Evolutionary conservation across 2,113 vertebrate species (phyloP).

Genomic region (Oriolus oriolus): DNA sequence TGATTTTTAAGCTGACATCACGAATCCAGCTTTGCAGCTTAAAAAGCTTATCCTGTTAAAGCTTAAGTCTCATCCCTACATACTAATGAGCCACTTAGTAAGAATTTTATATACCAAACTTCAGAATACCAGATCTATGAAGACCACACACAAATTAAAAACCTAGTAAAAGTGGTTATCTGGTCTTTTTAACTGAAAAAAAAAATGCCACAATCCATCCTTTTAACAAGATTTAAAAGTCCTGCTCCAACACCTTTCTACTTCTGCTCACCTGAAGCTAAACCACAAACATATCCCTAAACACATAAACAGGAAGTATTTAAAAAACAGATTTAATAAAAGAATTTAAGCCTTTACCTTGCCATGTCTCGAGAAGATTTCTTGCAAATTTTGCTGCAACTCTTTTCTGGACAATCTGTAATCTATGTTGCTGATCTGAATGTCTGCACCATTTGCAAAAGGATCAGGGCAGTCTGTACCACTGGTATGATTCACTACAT

Average conservation of each 20-base stretch:
- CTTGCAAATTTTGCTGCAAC: constrained; percentile 84
- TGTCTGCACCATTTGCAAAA: constrained; percentile 87
- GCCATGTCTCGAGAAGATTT: constrained; percentile 86
- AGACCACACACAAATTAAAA: not conserved
- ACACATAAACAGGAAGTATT: not conserved
- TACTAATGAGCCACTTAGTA: not conserved
- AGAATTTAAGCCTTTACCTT: constrained; percentile 71
- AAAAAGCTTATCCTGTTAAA: not conserved
- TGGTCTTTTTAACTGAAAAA: not conserved
- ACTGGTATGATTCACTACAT: constrained; percentile 58
- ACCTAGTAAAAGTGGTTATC: not conserved
- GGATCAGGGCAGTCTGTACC: constrained; percentile 73
- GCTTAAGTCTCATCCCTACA: not conserved
- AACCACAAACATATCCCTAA: not conserved
- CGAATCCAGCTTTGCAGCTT: not conserved
- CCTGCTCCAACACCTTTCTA: not conserved
- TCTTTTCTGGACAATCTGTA: constrained; percentile 95
- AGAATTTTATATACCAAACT: not conserved
- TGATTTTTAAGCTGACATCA: not conserved
- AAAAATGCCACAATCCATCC: accelerated
- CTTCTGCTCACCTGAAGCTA: not conserved
- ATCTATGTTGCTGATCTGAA: constrained; percentile 93
- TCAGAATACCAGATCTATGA: not conserved
- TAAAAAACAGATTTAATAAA: not conserved
- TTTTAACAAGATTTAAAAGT: not conserved